phyloP scores from a whole-genome alignment of 2,888 invertebrate species.

The Caenorhabditis plicata region DNA sequence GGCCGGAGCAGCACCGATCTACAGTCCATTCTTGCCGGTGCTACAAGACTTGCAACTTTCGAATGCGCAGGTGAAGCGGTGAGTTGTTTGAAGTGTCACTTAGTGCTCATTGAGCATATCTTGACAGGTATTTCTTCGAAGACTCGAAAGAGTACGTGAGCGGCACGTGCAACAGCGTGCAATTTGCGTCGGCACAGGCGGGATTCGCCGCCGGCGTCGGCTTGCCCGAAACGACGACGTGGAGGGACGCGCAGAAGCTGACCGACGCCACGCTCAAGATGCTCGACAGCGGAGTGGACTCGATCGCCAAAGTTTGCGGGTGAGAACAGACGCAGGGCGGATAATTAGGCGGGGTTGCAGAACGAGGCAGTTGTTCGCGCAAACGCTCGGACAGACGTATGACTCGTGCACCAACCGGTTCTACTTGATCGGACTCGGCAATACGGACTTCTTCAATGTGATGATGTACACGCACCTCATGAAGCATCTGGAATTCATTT shows the following conservation, averaged over 20 bases:
- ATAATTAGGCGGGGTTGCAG: constrained; percentile 8
- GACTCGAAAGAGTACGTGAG: neutral
- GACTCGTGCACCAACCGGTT: constrained; percentile 36
- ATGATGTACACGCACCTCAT: constrained; percentile 42
- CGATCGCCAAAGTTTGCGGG: constrained; percentile 29
- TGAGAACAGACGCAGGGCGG: constrained; percentile 1
- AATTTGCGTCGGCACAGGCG: constrained; percentile 8
- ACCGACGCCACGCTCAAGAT: constrained; percentile 23
- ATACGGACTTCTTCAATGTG: constrained; percentile 34
- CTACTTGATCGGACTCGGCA: constrained; percentile 30
- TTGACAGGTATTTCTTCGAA: constrained; percentile 14
- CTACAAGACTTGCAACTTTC: constrained; percentile 18
- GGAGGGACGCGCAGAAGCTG: constrained; percentile 20
- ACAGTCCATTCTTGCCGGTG: constrained; percentile 22
- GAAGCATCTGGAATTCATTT: constrained; percentile 44
- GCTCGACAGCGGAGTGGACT: constrained; percentile 27
- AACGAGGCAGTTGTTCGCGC: constrained; percentile 36
- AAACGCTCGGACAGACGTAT: constrained; percentile 31
- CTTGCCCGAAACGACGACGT: constrained; percentile 12
- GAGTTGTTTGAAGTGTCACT: neutral
- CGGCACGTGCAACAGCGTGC: constrained; percentile 19
- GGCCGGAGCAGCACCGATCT: too few relatives aligned
- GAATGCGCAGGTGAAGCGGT: constrained; percentile 13
- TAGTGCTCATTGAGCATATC: neutral
- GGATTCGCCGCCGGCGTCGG: constrained; percentile 27